Conservation (phyloP, 2,888 invertebrate species). For the Beris chalybata region DNA sequence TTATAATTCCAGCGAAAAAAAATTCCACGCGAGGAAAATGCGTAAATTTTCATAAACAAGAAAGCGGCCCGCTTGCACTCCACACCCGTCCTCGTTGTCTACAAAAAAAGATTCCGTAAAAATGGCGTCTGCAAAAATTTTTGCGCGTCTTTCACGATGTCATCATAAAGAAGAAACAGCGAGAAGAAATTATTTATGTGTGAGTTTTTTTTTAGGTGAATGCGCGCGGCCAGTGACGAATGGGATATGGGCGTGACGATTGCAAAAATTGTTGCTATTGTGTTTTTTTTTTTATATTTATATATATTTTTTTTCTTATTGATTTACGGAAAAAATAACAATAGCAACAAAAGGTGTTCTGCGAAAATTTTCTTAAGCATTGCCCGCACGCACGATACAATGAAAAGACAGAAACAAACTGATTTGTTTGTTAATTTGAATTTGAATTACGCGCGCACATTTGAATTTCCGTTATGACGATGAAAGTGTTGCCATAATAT, state of each 20-base stretch:
- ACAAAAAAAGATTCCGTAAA: slow-evolving; percentile 31
- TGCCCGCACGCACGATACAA: no score
- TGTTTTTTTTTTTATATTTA: background rate
- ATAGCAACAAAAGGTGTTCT: no score
- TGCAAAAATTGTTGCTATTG: slow-evolving; percentile 26
- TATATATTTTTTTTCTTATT: slow-evolving; percentile 1
- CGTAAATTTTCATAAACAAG: no score
- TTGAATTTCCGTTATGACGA: no score
- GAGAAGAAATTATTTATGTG: slow-evolving; percentile 33
- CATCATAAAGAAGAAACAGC: slow-evolving; percentile 38
- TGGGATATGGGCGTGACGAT: slow-evolving; percentile 27
- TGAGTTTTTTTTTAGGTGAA: slow-evolving; percentile 30
- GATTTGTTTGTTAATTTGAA: background rate
- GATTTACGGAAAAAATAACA: no score
- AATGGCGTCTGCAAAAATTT: slow-evolving; percentile 36
- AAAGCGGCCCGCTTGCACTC: no score
- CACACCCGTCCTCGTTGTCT: no score
- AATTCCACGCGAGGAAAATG: no score
- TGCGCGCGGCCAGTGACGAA: slow-evolving; percentile 31
- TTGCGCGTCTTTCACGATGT: slow-evolving; percentile 38
- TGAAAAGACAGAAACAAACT: background rate
- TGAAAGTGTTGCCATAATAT: no score
- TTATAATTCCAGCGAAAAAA: no score
- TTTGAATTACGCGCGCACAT: background rate
- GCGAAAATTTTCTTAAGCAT: no score